phyloP scores from a whole-genome alignment of 2,797 vertebrate genomes.

The Centroberyx gerrardi region DNA sequence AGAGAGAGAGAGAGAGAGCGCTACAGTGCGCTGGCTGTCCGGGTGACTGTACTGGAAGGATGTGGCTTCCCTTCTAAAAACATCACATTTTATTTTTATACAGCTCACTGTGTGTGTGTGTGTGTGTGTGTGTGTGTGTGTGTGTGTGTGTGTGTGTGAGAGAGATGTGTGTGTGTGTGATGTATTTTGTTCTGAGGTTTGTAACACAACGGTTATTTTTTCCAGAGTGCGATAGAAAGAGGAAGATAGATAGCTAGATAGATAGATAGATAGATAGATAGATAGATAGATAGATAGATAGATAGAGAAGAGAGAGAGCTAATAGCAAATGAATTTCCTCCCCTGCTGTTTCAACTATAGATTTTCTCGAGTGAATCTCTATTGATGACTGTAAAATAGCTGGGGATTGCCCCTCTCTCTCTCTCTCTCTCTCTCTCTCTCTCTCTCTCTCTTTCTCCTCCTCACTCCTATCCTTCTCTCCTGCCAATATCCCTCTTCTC shows the following conservation, averaged over 20 bases:
- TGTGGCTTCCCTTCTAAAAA: constrained; percentile 65
- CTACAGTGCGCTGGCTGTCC: neutral
- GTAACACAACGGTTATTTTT: too few species aligned
- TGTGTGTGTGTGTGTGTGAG: too few species aligned
- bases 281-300: neutral
- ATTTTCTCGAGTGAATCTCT: neutral
- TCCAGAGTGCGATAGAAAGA: too few species aligned
- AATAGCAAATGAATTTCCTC: too few species aligned
- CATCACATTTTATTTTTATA: constrained; percentile 56
- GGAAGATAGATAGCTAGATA: too few species aligned
- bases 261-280: neutral
- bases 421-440: constrained; percentile 1
- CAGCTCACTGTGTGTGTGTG: constrained; percentile 4
- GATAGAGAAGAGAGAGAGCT: neutral
- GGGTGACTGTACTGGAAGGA: constrained; percentile 58
- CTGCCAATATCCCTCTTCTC: too few species aligned
- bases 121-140: neutral
- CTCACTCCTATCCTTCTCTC: neutral
- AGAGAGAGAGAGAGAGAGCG: neutral
- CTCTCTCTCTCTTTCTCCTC: neutral
- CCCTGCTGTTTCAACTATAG: too few species aligned
- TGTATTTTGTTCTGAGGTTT: too few species aligned
- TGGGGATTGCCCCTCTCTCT: neutral
- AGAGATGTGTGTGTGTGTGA: too few species aligned
- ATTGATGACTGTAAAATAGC: neutral